These are phyloP conservation scores for Phoeniculus purpureus DNA, from an alignment of 2,797 vertebrate species.

Conservation along the genomic window DNA sequence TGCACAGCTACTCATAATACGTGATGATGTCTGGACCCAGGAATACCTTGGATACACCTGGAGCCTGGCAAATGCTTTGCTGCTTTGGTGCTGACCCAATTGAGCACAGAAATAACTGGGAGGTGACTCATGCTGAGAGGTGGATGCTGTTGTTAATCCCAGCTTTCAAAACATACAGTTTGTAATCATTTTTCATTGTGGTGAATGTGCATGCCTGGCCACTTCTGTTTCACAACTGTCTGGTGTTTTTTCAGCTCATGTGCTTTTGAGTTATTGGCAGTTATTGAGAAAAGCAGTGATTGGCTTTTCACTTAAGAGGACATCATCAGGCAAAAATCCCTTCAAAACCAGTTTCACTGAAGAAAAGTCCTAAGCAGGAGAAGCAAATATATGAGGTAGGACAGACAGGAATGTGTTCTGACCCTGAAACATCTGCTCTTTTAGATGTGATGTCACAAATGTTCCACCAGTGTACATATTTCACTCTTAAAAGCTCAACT, in stretches of 20 bases:
- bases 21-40: neutral
- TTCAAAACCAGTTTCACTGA: constrained; percentile 3
- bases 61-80: neutral
- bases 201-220: neutral
- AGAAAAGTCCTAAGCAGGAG: neutral
- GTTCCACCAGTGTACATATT: constrained; percentile 24
- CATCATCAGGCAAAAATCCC: constrained; percentile 14
- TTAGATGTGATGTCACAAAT: neutral
- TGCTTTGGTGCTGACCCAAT: constrained; percentile 18
- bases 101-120: constrained; percentile 33
- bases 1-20: rapidly evolving
- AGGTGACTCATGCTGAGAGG: constrained; percentile 31
- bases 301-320: neutral
- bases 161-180: constrained; percentile 25
- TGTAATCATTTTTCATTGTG: constrained; percentile 57
- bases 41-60: neutral
- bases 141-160: constrained; percentile 41
- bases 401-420: constrained; percentile 27
- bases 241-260: constrained; percentile 29
- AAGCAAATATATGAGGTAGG: constrained; percentile 37
- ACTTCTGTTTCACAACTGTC: neutral
- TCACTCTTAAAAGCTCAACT: neutral
- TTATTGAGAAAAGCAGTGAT: neutral
- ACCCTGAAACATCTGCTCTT: constrained; percentile 36
- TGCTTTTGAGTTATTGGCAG: neutral